phyloP scores from a whole-genome alignment of 2,888 invertebrate genomes.

The Phengaris alcon region DNA sequence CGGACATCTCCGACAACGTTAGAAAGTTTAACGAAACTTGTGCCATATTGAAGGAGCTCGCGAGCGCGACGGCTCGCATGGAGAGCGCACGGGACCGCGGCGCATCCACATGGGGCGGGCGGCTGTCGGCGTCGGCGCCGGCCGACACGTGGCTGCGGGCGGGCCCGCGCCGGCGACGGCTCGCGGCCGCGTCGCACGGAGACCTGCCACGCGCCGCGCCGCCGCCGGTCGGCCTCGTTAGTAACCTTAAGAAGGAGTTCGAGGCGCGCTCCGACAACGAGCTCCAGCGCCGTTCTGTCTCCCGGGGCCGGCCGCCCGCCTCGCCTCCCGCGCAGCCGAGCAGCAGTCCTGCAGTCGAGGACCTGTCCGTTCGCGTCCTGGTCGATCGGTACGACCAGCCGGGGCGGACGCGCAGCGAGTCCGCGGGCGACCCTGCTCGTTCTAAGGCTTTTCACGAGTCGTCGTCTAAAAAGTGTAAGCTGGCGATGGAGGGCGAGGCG shows the following conservation, averaged over 20 bases:
- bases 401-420: slow-evolving; percentile 48
- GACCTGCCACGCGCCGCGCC: slow-evolving; percentile 66
- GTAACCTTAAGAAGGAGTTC: slow-evolving; percentile 92
- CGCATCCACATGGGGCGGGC: slow-evolving; percentile 67
- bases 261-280: slow-evolving; percentile 81
- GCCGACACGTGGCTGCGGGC: slow-evolving; percentile 77
- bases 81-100: slow-evolving; percentile 60
- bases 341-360: slow-evolving; percentile 55
- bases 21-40: slow-evolving; percentile 75
- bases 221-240: slow-evolving; percentile 85
- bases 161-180: slow-evolving; percentile 64
- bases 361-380: slow-evolving; percentile 84
- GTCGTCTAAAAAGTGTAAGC: slow-evolving; percentile 42
- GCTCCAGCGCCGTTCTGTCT: slow-evolving; percentile 44
- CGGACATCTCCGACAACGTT: slow-evolving; percentile 60
- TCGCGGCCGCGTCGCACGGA: slow-evolving; percentile 63
- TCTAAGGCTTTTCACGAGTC: slow-evolving; percentile 37
- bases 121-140: slow-evolving; percentile 82
- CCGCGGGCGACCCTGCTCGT: slow-evolving; percentile 44
- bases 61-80: slow-evolving; percentile 64
- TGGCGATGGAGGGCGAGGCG: slow-evolving; percentile 44
- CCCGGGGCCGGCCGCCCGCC: slow-evolving; percentile 44
- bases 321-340: slow-evolving; percentile 44
- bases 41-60: slow-evolving; percentile 81
- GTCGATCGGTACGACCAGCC: slow-evolving; percentile 78